These are phyloP conservation scores for Hyphantria cunea DNA, from an alignment of 1,140 invertebrate genomes.

Conservation along the genomic window DNA sequence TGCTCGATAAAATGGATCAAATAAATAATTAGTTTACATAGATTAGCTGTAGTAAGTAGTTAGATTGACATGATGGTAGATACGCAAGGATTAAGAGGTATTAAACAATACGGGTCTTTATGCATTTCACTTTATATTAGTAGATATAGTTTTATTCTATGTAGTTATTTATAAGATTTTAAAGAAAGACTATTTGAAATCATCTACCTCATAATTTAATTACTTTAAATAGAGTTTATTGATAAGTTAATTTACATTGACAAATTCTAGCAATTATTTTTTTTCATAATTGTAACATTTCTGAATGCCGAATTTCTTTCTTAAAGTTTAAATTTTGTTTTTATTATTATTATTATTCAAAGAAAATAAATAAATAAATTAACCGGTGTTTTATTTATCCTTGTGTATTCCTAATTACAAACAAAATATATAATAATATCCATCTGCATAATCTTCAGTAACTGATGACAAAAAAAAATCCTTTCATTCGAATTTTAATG, in stretches of 20 bases:
- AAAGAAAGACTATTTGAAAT: conserved; percentile 74
- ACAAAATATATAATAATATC: background rate
- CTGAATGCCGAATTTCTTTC: conserved; percentile 65
- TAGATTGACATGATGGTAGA: conserved; percentile 16
- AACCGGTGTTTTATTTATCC: conserved; percentile 43
- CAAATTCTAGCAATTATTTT: conserved; percentile 67
- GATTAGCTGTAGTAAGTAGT: conserved; percentile 7
- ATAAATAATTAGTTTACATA: background rate
- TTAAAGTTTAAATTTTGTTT: conserved; percentile 78
- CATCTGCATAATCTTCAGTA: no score
- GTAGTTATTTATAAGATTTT: conserved; percentile 68
- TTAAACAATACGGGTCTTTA: conserved; percentile 67
- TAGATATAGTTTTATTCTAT: conserved; percentile 52
- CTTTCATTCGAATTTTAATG: no score
- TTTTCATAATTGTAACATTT: conserved; percentile 46
- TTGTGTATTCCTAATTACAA: background rate
- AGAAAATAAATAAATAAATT: conserved; percentile 69
- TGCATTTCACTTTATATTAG: conserved; percentile 53
- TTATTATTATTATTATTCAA: conserved; percentile 76
- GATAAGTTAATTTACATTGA: conserved; percentile 73
- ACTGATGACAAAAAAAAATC: no score
- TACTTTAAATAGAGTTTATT: conserved; percentile 72
- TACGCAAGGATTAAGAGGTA: conserved; percentile 40
- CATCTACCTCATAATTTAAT: conserved; percentile 80
- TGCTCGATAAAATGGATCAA: no score